A percentile compares a stretch with the other conserved stretches of the same genome.
phyloP scores from a whole-genome alignment of 30 jellyfish, hydroid and myxozoan species.

The Aurelia aurita complex sp. Pacific region DNA sequence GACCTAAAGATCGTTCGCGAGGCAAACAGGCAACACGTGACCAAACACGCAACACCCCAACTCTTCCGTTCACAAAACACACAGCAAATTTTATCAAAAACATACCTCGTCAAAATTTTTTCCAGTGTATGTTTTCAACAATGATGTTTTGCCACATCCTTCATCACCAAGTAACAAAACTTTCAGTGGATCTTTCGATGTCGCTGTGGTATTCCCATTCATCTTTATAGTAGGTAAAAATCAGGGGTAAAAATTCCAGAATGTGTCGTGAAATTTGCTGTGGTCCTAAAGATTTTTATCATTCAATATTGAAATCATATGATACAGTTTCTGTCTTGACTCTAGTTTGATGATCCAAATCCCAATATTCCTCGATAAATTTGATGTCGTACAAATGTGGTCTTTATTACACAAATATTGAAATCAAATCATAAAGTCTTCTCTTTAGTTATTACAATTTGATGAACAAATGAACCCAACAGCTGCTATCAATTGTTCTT shows the following conservation, averaged over 20 bases:
- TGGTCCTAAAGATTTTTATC: neutral
- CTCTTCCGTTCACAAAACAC: no score
- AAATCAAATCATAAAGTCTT: neutral
- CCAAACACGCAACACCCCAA: no score
- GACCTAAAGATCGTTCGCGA: no score
- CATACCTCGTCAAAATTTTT: slow-evolving; percentile 36
- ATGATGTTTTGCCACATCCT: slow-evolving; percentile 72
- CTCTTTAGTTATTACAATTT: neutral
- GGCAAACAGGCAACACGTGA: no score
- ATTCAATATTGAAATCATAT: no score
- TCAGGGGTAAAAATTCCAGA: neutral
- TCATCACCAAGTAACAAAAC: slow-evolving; percentile 72
- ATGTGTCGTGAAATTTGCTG: neutral
- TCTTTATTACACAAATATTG: neutral
- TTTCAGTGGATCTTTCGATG: slow-evolving; percentile 30
- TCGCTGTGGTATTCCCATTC: slow-evolving; percentile 15
- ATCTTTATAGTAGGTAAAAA: neutral
- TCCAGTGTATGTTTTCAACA: slow-evolving; percentile 60
- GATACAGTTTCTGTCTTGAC: no score
- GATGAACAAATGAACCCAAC: slow-evolving; percentile 7
- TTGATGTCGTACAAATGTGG: no score
- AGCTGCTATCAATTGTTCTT: slow-evolving; percentile 24
- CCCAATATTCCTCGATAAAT: no score
- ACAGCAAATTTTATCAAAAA: no score
- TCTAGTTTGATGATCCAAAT: no score